These are phyloP conservation scores for Callopanchax toddi DNA, from an alignment of 2,113 vertebrate species.

Conservation along the genomic window DNA sequence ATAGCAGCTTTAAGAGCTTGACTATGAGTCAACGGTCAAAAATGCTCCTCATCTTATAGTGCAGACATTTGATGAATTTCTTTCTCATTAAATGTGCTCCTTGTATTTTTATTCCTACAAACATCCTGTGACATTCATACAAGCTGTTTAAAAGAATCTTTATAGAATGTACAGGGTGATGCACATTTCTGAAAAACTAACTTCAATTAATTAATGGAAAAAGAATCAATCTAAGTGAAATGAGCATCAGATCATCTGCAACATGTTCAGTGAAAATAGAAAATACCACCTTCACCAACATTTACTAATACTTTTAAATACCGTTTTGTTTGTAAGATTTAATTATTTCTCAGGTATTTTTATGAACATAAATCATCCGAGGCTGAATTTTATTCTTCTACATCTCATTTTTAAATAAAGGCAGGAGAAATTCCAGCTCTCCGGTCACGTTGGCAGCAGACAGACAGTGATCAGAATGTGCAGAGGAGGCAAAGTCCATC, in stretches of 20 bases:
- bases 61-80: too few relatives aligned
- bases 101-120: too few relatives aligned
- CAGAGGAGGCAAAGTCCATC: constrained; percentile 68
- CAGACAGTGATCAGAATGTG: constrained; percentile 70
- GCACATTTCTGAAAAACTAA: too few relatives aligned
- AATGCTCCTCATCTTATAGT: too few relatives aligned
- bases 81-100: too few relatives aligned
- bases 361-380: constrained; percentile 7
- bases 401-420: constrained; percentile 35
- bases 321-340: neutral
- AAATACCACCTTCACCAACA: neutral
- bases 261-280: neutral
- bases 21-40: too few relatives aligned
- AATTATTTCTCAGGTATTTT: constrained; percentile 8
- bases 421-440: constrained; percentile 42
- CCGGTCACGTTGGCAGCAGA: constrained; percentile 64
- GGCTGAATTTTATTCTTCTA: neutral
- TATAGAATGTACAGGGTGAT: too few relatives aligned
- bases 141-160: too few relatives aligned
- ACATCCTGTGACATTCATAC: too few relatives aligned
- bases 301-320: neutral
- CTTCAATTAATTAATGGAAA: neutral
- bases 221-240: neutral
- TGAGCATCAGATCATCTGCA: neutral
- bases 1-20: too few relatives aligned